Base-by-base conservation (phyloP, 2,888 invertebrate species). In the Thereva nobilitata region DNA sequence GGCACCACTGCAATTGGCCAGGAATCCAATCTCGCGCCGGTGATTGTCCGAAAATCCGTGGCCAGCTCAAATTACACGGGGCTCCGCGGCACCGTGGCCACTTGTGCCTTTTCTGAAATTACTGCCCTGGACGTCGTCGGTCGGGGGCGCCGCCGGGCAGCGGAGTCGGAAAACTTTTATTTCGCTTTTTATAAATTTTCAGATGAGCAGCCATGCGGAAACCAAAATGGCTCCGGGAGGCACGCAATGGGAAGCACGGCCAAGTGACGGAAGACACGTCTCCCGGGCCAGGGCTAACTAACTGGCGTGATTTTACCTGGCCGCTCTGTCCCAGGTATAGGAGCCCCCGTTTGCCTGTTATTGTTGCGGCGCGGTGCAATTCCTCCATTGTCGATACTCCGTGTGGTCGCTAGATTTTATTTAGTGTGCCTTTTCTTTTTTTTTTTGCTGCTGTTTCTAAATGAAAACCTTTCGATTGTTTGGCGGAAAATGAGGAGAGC, bases 161-260 rank as follows among this genome's bases (percentile, higher is more conserved):
- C 61, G 50, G 61, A 61, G 23, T 61, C 34, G 42, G 34, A 50
- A 49, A 49, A 61, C 38, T 47, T 12, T 38, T 41, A 47, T 59
- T 49, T 59, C 40, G 37, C 40, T 56, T 56, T 65, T 65, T 65
- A 65, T 45, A 68, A 69, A 72, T 78, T 78, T 80, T 80, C 80
- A 80, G 80, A 78, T 80, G 80, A 80, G 79, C 79, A 77, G 68
- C 79, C 80, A 80, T 76, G 80, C 78, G 79, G 78, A 79, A 80
- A 80, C 75, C 66, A 71, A 71, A 71, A 71, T 71, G 71, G 70
- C 68, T 68, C 52, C 65, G 64, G 47, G 64, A 57, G 64, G 64
- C 71, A 71, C 71, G 71, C 71, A 71, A 71, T 67, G 65, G 64
- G 70, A 70, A 68, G 64, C 56, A 66, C 38, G 38, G 59, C 10